A percentile compares a stretch with the other conserved stretches of the same genome.
These are phyloP conservation scores for Selenia dentaria DNA, from an alignment of 2,888 invertebrate species.

Conservation along the genomic window DNA sequence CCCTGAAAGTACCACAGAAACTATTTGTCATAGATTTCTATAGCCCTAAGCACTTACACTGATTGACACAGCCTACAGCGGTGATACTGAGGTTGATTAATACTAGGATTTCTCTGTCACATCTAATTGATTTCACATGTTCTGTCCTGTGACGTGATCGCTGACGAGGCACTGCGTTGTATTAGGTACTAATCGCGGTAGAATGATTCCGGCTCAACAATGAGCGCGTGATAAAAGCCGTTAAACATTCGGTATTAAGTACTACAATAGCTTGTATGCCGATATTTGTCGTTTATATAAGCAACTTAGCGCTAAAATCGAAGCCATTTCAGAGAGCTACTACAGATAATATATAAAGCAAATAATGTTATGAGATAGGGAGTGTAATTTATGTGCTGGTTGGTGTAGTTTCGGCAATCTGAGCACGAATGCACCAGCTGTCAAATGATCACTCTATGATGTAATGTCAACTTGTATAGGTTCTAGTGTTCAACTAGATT, in stretches of 20 bases:
- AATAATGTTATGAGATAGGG: slow-evolving; percentile 35
- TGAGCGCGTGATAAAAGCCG: slow-evolving; percentile 18
- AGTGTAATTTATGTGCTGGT: slow-evolving; percentile 32
- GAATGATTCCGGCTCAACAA: slow-evolving; percentile 24
- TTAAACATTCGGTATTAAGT: slow-evolving; percentile 19
- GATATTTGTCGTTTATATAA: slow-evolving; percentile 36
- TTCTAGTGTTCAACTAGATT: no score
- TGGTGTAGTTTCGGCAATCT: slow-evolving; percentile 24
- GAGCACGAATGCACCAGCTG: neutral
- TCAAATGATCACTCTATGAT: no score
- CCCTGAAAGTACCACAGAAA: neutral
- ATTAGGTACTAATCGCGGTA: slow-evolving; percentile 16
- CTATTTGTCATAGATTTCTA: neutral
- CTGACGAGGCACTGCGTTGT: slow-evolving; percentile 13
- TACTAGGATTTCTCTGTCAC: slow-evolving; percentile 11
- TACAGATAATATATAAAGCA: slow-evolving; percentile 25
- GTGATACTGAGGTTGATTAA: slow-evolving; percentile 19
- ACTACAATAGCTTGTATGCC: slow-evolving; percentile 31
- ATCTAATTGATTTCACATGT: slow-evolving; percentile 31
- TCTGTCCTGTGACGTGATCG: slow-evolving; percentile 22
- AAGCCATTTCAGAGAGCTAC: slow-evolving; percentile 33
- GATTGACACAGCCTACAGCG: slow-evolving; percentile 18
- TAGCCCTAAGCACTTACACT: slow-evolving; percentile 11
- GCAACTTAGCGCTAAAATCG: slow-evolving; percentile 34
- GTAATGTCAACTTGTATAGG: no score